Evolutionary conservation across 2,797 vertebrate species (phyloP).

Genomic region (Neosilurus hyrtlii): DNA sequence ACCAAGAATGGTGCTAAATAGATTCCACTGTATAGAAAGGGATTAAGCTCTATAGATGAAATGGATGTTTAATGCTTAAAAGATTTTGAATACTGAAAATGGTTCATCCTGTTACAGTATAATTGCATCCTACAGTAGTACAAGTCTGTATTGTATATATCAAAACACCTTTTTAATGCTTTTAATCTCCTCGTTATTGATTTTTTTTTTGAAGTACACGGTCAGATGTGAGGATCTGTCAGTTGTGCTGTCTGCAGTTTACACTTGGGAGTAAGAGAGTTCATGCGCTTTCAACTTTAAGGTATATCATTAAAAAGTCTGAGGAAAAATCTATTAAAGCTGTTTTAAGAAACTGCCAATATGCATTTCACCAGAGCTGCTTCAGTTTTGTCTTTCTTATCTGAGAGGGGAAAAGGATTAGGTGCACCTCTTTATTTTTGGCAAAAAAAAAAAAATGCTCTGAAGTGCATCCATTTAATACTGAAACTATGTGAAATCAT

Average conservation of each 20-base stretch:
- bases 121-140: conserved; percentile 9
- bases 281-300: neutral
- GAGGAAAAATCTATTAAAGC: neutral
- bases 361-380: conserved; percentile 14
- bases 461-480: neutral
- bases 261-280: neutral
- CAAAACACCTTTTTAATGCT: conserved; percentile 13
- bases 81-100: conserved; percentile 16
- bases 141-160: conserved; percentile 20
- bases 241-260: conserved; percentile 7
- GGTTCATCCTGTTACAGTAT: conserved; percentile 24
- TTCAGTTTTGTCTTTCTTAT: neutral
- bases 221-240: neutral
- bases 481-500: neutral
- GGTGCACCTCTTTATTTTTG: neutral
- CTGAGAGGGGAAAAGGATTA: neutral
- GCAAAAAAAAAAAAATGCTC: neutral
- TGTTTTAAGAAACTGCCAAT: neutral
- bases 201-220: conserved; percentile 14
- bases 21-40: conserved; percentile 25
- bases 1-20: conserved; percentile 39
- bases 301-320: neutral
- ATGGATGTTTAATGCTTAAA: conserved; percentile 36
- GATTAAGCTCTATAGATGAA: conserved; percentile 15
- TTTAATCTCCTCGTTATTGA: conserved; percentile 4